A percentile compares a stretch with the other conserved stretches of the same genome.
These are phyloP conservation scores for Falcunculus frontatus DNA, from an alignment of 2,113 vertebrate genomes.

Conservation along the genomic window DNA sequence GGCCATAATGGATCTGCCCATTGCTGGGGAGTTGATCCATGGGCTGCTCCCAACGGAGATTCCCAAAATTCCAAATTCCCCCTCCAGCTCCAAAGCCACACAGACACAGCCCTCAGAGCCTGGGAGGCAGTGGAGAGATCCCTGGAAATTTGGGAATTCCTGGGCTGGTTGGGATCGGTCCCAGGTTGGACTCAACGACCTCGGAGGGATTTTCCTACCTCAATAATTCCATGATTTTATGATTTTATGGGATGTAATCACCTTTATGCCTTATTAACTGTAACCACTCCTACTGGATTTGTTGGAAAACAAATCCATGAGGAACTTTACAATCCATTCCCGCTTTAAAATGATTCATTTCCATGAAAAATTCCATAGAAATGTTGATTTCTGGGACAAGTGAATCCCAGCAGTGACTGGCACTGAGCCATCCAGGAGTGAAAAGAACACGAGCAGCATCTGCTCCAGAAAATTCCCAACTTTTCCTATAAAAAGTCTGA, in stretches of 20 bases:
- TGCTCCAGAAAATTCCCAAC: not conserved
- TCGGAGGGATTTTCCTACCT: not conserved
- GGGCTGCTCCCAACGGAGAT: not conserved
- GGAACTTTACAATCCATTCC: not conserved
- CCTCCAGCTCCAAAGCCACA: not conserved
- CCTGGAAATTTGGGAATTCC: not conserved
- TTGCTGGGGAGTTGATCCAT: not conserved
- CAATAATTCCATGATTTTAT: not conserved
- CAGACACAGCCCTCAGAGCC: not conserved
- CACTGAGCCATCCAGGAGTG: not conserved
- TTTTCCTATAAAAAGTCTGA: not conserved
- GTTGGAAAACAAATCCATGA: not conserved
- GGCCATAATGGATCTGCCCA: accelerated
- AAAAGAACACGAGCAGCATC: not conserved
- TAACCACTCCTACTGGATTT: not conserved
- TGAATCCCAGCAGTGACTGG: not conserved
- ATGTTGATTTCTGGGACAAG: not conserved
- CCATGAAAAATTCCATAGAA: not conserved
- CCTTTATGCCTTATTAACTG: too few relatives aligned
- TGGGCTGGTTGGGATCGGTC: not conserved
- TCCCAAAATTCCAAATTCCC: not conserved
- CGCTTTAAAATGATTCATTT: accelerated
- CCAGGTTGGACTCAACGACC: not conserved
- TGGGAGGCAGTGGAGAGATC: not conserved
- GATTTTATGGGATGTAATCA: not conserved